Conservation (phyloP, 2,797 vertebrate species). For the Malacoraja senta region DNA sequence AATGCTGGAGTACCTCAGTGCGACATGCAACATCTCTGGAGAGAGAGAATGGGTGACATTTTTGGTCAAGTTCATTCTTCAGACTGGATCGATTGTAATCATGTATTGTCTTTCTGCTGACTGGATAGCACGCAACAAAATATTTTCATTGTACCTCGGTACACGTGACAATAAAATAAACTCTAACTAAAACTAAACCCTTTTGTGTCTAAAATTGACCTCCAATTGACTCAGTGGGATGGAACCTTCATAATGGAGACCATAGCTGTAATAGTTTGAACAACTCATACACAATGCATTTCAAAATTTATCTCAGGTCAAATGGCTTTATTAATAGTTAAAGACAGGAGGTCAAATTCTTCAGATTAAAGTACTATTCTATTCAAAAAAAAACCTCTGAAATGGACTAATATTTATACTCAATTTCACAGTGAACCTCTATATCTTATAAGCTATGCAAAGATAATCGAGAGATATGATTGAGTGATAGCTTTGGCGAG, state of each 20-base stretch:
- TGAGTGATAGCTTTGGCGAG: background rate
- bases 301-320: background rate
- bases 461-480: background rate
- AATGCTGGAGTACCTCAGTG: too few relatives aligned
- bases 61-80: too few relatives aligned
- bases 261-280: background rate
- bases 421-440: too few relatives aligned
- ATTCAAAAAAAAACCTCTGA: background rate
- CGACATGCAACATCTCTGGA: too few relatives aligned
- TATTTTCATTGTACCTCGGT: too few relatives aligned
- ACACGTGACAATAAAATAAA: too few relatives aligned
- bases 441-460: background rate
- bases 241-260: background rate
- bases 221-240: background rate
- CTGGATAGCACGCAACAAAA: too few relatives aligned
- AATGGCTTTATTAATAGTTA: background rate
- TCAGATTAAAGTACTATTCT: background rate
- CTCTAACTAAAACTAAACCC: too few relatives aligned
- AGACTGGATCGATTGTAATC: too few relatives aligned
- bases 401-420: background rate
- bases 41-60: too few relatives aligned
- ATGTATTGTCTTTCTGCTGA: too few relatives aligned
- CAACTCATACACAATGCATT: background rate
- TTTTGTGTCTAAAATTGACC: background rate
- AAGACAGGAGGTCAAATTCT: slow-evolving; percentile 14